A percentile compares a stretch with the other conserved stretches of the same genome.
These are phyloP conservation scores for Astyanax mexicanus DNA, from an alignment of 2,797 vertebrate genomes.

Conservation along the genomic window DNA sequence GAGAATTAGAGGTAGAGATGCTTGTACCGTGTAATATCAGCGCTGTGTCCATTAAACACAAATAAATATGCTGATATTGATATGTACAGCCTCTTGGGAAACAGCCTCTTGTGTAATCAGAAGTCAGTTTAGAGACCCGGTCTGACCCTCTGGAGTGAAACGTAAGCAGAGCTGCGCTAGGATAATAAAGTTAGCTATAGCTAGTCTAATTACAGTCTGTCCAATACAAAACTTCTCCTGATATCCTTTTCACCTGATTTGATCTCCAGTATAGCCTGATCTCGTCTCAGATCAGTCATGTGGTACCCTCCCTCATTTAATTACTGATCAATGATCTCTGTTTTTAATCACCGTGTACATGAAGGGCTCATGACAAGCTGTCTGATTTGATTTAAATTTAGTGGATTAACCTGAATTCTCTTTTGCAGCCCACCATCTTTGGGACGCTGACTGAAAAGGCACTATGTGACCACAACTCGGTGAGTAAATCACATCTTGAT, in stretches of 20 bases:
- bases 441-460: conserved; percentile 60
- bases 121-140: neutral
- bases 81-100: no score
- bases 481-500: conserved; percentile 33
- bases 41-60: no score
- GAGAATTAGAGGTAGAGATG: no score
- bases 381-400: neutral
- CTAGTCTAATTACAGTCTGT: neutral
- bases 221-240: neutral
- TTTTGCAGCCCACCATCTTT: conserved; percentile 62
- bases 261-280: neutral
- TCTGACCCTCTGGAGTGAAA: neutral
- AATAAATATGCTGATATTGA: no score
- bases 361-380: neutral
- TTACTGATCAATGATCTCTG: neutral
- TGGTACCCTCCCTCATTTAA: neutral
- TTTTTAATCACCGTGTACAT: conserved; percentile 1
- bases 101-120: neutral
- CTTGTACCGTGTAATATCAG: no score
- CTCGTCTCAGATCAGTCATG: neutral
- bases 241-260: neutral
- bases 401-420: neutral
- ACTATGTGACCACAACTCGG: conserved; percentile 52
- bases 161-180: neutral
- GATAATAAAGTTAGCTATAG: neutral